phyloP scores from a whole-genome alignment of 1,140 invertebrate species.

The Orchesella cincta region DNA sequence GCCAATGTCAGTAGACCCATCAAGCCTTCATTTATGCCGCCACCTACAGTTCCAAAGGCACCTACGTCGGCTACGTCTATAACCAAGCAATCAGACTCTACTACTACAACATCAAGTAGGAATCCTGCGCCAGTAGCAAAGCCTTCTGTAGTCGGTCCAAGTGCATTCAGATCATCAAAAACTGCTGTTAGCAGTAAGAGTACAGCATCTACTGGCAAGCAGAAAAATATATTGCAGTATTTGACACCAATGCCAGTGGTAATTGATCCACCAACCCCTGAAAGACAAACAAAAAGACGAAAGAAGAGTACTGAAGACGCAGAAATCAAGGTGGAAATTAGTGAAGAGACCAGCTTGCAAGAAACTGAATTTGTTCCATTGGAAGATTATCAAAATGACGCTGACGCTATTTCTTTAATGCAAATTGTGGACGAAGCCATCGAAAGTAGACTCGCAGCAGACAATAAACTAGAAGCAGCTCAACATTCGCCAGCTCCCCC shows the following conservation, averaged over 20 bases:
- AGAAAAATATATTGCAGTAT: slow-evolving; percentile 15
- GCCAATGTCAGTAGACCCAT: background rate
- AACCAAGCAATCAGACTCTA: background rate
- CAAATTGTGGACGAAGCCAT: background rate
- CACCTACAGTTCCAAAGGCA: background rate
- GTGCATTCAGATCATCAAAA: slow-evolving; percentile 3
- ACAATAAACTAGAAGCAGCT: background rate
- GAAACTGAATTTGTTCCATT: background rate
- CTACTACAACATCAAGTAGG: background rate
- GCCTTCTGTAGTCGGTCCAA: background rate
- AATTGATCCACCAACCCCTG: slow-evolving; percentile 35
- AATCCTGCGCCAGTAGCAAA: background rate
- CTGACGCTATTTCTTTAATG: background rate
- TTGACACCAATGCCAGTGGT: slow-evolving; percentile 35
- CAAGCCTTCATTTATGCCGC: background rate
- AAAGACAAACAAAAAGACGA: background rate
- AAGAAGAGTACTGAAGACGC: background rate
- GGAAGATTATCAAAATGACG: background rate
- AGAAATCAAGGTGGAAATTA: background rate
- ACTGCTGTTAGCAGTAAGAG: background rate
- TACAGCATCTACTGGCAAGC: background rate
- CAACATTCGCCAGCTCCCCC: background rate
- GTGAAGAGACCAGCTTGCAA: background rate
- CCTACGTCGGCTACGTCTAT: background rate
- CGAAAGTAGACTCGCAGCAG: background rate